Evolutionary conservation across 2,113 vertebrate species (phyloP).

Genomic region (Myotis lucifugus): DNA sequence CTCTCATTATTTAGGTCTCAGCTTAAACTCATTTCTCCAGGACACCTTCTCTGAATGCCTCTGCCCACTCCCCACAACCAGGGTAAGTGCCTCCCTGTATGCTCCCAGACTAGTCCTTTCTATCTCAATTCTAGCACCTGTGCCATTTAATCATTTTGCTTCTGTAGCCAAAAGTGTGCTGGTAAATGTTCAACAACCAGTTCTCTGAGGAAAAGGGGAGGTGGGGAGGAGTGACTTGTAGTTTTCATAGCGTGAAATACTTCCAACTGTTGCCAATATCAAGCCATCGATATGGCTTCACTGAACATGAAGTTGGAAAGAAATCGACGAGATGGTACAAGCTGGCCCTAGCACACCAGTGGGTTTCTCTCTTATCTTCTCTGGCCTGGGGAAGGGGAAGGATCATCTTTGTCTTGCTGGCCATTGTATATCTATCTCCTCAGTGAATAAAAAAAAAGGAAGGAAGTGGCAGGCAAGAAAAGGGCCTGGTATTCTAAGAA

Average conservation of each 20-base stretch:
- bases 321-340: not conserved
- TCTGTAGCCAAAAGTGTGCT: not conserved
- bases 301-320: not conserved
- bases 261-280: not conserved
- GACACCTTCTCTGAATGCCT: not conserved
- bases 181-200: not conserved
- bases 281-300: not conserved
- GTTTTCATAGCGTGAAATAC: not conserved
- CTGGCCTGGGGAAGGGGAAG: not conserved
- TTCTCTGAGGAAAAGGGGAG: not conserved
- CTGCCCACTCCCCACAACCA: not conserved
- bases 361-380: not conserved
- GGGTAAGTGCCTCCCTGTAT: not conserved
- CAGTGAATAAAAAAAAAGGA: not conserved
- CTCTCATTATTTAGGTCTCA: not conserved
- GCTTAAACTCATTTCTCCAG: not conserved
- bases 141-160: not conserved
- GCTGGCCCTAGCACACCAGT: too few species aligned
- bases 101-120: not conserved
- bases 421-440: not conserved
- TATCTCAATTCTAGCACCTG: not conserved
- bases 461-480: not conserved
- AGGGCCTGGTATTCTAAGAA: not conserved
- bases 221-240: not conserved
- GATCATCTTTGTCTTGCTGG: not conserved